These are phyloP conservation scores for Danaus plexippus DNA, from an alignment of 1,140 invertebrate genomes.

Conservation along the genomic window DNA sequence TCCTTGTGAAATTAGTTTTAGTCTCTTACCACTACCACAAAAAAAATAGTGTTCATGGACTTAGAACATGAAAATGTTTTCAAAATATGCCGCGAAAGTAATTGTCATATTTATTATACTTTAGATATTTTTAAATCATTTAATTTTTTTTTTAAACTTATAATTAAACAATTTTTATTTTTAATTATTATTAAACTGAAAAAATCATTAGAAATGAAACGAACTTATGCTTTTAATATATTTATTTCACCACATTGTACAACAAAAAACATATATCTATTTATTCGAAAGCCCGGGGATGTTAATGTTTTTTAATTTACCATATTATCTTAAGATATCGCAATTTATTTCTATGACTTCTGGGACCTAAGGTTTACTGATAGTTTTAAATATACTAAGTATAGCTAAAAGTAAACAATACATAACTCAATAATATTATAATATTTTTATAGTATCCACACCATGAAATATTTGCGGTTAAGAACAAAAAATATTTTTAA, in stretches of 20 bases:
- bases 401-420: conserved; percentile 6
- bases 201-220: conserved; percentile 19
- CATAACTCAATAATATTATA: conserved; percentile 11
- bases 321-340: conserved; percentile 3
- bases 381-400: neutral
- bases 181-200: conserved; percentile 1
- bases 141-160: conserved; percentile 2
- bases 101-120: too few species aligned
- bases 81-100: too few species aligned
- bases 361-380: neutral
- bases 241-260: conserved; percentile 45
- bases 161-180: neutral
- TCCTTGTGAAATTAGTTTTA: too few species aligned
- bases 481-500: too few species aligned
- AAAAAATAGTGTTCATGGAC: too few species aligned
- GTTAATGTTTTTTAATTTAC: conserved; percentile 24
- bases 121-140: neutral
- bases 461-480: conserved; percentile 2
- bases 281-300: conserved; percentile 32
- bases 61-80: too few species aligned
- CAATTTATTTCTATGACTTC: too few species aligned
- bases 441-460: conserved; percentile 12
- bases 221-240: conserved; percentile 27
- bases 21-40: too few species aligned
- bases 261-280: conserved; percentile 28